These are phyloP conservation scores for Linnaemya tessellans DNA, from an alignment of 2,888 invertebrate species.

Conservation along the genomic window DNA sequence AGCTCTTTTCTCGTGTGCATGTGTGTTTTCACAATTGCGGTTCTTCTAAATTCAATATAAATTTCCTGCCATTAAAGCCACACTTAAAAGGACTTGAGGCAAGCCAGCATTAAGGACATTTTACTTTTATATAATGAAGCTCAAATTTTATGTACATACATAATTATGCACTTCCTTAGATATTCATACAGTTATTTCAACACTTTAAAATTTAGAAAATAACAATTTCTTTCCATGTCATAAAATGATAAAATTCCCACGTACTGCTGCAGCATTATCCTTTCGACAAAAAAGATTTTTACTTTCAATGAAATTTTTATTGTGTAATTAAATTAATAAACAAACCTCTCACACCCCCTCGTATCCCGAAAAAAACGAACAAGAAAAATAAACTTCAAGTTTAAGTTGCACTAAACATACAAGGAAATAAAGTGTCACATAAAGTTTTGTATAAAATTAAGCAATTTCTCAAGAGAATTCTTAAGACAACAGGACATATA, in stretches of 20 bases:
- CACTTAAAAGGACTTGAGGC: too few species aligned
- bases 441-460: constrained; percentile 65
- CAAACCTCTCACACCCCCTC: too few species aligned
- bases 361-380: background rate
- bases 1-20: too few species aligned
- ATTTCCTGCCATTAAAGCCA: too few species aligned
- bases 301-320: constrained; percentile 44
- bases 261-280: background rate
- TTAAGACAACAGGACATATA: constrained; percentile 31
- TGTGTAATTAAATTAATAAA: constrained; percentile 58
- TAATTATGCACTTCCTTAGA: background rate
- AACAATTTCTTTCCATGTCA: background rate
- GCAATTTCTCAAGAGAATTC: constrained; percentile 63
- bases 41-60: too few species aligned
- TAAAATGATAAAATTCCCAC: constrained; percentile 33
- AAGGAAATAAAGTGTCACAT: constrained; percentile 50
- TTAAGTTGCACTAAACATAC: background rate
- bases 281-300: background rate
- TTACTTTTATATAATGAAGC: too few species aligned
- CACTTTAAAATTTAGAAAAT: background rate
- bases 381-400: constrained; percentile 21
- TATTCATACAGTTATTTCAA: background rate
- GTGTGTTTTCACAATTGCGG: too few species aligned
- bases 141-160: background rate
- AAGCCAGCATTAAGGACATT: too few species aligned